Evolutionary conservation across 2,797 vertebrate genomes (phyloP).

Genomic region (Cynodonichthys magdalenae): DNA sequence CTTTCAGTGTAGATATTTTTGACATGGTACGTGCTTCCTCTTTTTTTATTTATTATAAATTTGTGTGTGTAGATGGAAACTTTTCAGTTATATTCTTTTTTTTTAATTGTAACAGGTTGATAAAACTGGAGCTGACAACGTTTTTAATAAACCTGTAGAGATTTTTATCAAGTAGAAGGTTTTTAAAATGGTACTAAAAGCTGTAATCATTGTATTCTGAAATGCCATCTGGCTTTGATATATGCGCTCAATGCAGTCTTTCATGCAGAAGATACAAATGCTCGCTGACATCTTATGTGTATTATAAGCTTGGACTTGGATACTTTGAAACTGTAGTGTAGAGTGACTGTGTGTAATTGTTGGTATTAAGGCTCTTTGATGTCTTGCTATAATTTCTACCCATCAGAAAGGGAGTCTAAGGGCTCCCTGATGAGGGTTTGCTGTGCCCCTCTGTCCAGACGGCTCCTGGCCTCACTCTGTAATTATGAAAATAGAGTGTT

Average conservation of each 20-base stretch:
- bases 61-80: constrained; percentile 13
- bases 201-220: constrained; percentile 21
- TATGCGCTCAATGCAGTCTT: constrained; percentile 38
- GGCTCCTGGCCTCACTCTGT: constrained; percentile 87
- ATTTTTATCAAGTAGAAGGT: not conserved
- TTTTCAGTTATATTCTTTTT: not conserved
- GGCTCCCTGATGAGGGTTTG: constrained; percentile 79
- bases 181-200: constrained; percentile 2
- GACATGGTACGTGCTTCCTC: constrained; percentile 63
- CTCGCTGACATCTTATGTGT: constrained; percentile 61
- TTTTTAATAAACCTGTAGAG: constrained; percentile 4
- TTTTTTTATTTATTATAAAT: constrained; percentile 44
- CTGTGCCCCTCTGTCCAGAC: constrained; percentile 84
- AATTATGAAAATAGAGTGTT: constrained; percentile 93
- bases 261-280: constrained; percentile 61
- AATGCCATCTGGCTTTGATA: constrained; percentile 54
- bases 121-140: not conserved
- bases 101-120: too few relatives aligned
- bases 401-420: constrained; percentile 78
- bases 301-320: constrained; percentile 46
- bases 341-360: constrained; percentile 75
- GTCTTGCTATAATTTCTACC: constrained; percentile 78
- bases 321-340: constrained; percentile 71
- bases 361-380: constrained; percentile 82
- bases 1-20: constrained; percentile 73